These are phyloP conservation scores for Chinchilla lanigera DNA, from an alignment of 2,113 vertebrate genomes.

Conservation along the genomic window DNA sequence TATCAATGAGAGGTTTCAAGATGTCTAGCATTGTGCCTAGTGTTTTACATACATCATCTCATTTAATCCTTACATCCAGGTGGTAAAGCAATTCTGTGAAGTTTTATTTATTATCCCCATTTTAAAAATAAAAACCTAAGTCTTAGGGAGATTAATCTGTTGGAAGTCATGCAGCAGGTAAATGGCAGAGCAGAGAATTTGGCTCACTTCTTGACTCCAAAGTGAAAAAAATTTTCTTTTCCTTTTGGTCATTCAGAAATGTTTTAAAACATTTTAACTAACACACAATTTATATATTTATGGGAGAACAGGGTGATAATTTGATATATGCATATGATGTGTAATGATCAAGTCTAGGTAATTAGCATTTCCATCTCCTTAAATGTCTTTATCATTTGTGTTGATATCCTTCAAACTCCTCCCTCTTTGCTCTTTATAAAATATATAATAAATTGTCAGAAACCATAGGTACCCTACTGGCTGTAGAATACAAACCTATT, in stretches of 20 bases:
- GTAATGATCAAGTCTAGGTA: background rate
- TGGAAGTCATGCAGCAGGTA: background rate
- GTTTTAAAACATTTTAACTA: background rate
- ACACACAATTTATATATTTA: background rate
- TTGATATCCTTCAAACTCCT: background rate
- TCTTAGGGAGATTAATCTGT: background rate
- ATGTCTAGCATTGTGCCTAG: background rate
- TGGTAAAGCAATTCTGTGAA: background rate
- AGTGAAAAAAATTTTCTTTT: background rate
- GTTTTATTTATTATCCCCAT: background rate
- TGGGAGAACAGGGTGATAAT: background rate
- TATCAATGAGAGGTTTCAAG: background rate
- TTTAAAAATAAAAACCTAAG: background rate
- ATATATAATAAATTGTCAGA: background rate
- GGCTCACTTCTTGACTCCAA: background rate
- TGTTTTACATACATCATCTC: background rate
- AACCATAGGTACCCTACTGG: background rate
- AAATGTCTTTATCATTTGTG: background rate
- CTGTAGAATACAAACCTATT: background rate
- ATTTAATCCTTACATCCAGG: background rate
- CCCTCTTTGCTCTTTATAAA: background rate
- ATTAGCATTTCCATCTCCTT: background rate
- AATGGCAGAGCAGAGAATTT: background rate
- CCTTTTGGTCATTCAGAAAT: background rate
- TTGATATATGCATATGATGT: background rate